phyloP scores from a whole-genome alignment of 2,113 vertebrate species.

The Hoplias malabaricus region DNA sequence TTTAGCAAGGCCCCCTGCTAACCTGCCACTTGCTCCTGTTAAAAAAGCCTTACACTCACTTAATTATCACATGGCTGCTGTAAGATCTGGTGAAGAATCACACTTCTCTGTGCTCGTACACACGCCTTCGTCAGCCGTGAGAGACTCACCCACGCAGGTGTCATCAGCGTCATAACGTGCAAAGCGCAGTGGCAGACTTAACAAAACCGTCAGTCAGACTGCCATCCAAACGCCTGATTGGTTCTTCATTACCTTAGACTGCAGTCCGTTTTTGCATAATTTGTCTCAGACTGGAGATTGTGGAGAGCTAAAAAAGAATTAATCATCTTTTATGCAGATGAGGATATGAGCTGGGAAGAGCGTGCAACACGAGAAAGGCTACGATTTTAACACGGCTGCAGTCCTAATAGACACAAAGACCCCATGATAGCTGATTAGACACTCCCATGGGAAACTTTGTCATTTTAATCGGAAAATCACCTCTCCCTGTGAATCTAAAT shows the following conservation, averaged over 20 bases:
- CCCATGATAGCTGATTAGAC: constrained; percentile 10
- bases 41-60: constrained; percentile 37
- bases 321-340: neutral
- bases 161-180: constrained; percentile 11
- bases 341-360: neutral
- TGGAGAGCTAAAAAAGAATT: neutral
- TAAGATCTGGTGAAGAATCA: constrained; percentile 44
- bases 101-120: constrained; percentile 53
- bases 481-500: constrained; percentile 1
- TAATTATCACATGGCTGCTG: constrained; percentile 50
- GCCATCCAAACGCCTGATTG: neutral
- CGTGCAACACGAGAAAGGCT: neutral
- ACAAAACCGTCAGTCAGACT: neutral
- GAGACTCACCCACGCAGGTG: constrained; percentile 17
- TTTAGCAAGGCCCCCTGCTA: constrained; percentile 28
- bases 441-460: neutral
- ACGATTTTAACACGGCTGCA: neutral
- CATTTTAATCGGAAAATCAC: constrained; percentile 9
- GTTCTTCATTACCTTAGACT: neutral
- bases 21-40: constrained; percentile 39
- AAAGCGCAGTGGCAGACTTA: neutral
- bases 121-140: neutral
- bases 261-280: neutral
- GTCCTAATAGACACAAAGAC: neutral
- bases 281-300: neutral